These are phyloP conservation scores for Fundulus diaphanus DNA, from an alignment of 2,797 vertebrate species.

Conservation along the genomic window DNA sequence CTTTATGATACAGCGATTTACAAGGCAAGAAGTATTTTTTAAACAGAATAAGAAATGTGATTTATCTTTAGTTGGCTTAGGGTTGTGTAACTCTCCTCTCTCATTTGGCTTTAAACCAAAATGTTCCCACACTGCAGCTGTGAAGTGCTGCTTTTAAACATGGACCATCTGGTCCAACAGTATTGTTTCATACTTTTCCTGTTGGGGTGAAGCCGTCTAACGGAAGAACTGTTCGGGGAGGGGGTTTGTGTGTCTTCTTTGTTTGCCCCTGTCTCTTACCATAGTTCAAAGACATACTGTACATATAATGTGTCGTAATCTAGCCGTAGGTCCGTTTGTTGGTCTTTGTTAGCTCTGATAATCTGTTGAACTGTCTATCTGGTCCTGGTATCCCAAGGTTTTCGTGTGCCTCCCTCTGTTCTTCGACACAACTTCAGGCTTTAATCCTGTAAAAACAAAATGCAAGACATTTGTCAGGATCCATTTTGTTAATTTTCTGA, in stretches of 20 bases:
- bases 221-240: neutral
- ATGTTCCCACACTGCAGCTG: conserved; percentile 30
- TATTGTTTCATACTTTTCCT: conserved; percentile 10
- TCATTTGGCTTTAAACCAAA: conserved; percentile 27
- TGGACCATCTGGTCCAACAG: conserved; percentile 7
- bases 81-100: conserved; percentile 1
- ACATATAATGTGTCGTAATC: neutral
- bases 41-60: neutral
- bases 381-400: neutral
- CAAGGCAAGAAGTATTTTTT: neutral
- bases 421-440: neutral
- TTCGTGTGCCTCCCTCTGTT: neutral
- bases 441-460: neutral
- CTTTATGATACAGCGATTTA: neutral
- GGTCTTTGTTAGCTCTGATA: neutral
- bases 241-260: neutral
- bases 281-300: neutral
- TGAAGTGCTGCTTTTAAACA: conserved; percentile 12
- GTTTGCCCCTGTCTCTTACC: neutral
- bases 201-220: neutral
- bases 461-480: neutral
- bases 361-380: neutral
- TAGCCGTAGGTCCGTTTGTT: neutral
- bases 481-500: neutral
- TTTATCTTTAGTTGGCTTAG: conserved; percentile 12